These are phyloP conservation scores for Trichonephila clavipes DNA, from an alignment of 1,140 invertebrate genomes.

Conservation along the genomic window DNA sequence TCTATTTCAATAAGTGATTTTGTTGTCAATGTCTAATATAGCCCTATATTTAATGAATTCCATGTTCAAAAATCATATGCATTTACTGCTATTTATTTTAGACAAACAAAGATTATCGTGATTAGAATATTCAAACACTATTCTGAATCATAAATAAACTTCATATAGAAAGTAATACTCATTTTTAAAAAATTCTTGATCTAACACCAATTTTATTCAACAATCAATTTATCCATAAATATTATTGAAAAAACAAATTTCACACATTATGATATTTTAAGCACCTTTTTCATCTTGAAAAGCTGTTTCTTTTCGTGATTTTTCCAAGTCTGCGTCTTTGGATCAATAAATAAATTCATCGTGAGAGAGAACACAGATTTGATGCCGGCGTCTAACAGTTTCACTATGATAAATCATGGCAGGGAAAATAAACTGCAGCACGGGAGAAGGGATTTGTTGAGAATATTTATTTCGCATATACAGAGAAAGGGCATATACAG, in stretches of 20 bases:
- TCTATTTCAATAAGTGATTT: too few relatives aligned
- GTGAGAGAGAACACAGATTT: constrained; percentile 22
- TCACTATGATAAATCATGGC: neutral
- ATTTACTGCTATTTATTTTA: too few relatives aligned
- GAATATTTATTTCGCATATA: constrained; percentile 8
- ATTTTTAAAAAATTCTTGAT: neutral
- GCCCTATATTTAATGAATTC: too few relatives aligned
- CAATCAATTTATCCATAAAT: neutral
- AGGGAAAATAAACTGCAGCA: neutral
- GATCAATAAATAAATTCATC: constrained; percentile 12
- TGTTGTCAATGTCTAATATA: too few relatives aligned
- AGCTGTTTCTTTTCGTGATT: neutral
- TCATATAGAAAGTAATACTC: neutral
- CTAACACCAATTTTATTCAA: neutral
- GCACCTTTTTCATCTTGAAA: neutral
- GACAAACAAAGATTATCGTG: too few relatives aligned
- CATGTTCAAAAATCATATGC: too few relatives aligned
- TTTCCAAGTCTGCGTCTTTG: neutral
- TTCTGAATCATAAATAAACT: too few relatives aligned
- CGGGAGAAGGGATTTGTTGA: neutral
- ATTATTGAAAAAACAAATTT: neutral
- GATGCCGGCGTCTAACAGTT: neutral
- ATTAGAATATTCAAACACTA: too few relatives aligned
- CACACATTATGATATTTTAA: neutral
- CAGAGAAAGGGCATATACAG: neutral